These are phyloP conservation scores for Poecile montanus DNA, from an alignment of 2,797 vertebrate genomes.

Conservation along the genomic window DNA sequence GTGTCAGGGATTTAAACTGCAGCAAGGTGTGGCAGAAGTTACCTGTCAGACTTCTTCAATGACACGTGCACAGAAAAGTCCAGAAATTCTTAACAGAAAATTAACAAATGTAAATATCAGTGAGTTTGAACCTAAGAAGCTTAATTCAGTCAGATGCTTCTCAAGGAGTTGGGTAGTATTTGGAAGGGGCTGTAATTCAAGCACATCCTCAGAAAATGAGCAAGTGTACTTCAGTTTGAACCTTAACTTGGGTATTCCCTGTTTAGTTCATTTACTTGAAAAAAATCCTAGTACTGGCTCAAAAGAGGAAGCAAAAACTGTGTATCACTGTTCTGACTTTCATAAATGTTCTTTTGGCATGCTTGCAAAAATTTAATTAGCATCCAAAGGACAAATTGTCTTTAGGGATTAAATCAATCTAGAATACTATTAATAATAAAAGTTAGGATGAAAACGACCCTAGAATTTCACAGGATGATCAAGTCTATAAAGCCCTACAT, in stretches of 20 bases:
- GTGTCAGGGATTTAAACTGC: neutral
- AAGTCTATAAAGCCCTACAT: neutral
- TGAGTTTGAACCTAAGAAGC: neutral
- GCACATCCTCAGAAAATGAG: neutral
- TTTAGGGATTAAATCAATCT: slow-evolving; percentile 70
- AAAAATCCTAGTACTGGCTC: slow-evolving; percentile 15
- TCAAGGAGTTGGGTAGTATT: neutral
- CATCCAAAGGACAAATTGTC: slow-evolving; percentile 74
- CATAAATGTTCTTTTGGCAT: slow-evolving; percentile 71
- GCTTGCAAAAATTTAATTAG: slow-evolving; percentile 74
- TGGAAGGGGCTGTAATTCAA: neutral
- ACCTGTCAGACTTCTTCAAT: neutral
- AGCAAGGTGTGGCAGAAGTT: neutral
- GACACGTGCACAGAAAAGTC: neutral
- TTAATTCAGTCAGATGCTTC: neutral
- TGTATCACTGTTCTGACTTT: slow-evolving; percentile 60
- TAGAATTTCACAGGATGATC: slow-evolving; percentile 26
- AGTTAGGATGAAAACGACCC: slow-evolving; percentile 41
- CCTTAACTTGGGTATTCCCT: neutral
- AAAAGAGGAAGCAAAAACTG: slow-evolving; percentile 35
- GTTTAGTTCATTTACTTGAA: slow-evolving; percentile 1
- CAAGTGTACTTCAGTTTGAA: neutral
- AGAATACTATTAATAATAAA: slow-evolving; percentile 47
- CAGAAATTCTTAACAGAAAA: neutral
- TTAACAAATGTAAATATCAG: neutral